Conservation (phyloP, 1,140 invertebrate genomes). For the Zaprionus ghesquierei region DNA sequence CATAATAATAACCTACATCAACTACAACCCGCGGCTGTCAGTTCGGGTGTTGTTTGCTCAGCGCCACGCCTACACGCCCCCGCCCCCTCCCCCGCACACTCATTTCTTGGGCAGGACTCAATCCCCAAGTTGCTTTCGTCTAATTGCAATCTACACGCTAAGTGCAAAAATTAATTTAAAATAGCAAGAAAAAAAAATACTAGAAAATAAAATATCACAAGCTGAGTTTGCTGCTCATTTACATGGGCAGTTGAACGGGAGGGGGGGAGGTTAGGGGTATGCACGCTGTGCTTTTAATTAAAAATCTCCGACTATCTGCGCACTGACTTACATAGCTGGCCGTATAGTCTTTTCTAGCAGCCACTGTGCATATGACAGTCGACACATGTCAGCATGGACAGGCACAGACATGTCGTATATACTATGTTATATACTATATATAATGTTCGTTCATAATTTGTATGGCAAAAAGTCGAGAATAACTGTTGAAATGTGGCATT, state of each 20-base stretch:
- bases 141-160: slow-evolving; percentile 72
- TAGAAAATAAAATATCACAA: slow-evolving; percentile 15
- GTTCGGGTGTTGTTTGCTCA: slow-evolving; percentile 14
- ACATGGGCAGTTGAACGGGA: slow-evolving; percentile 25
- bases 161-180: slow-evolving; percentile 77
- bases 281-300: slow-evolving; percentile 75
- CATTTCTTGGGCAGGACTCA: slow-evolving; percentile 17
- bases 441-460: not conserved
- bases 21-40: slow-evolving; percentile 32
- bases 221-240: slow-evolving; percentile 51
- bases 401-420: not conserved
- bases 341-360: slow-evolving; percentile 11
- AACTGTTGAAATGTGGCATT: not conserved
- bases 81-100: not conserved
- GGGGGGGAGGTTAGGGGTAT: not conserved
- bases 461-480: not conserved
- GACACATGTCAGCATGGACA: slow-evolving; percentile 50
- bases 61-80: slow-evolving; percentile 7
- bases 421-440: not conserved
- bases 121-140: slow-evolving; percentile 41
- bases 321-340: not conserved
- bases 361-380: slow-evolving; percentile 17
- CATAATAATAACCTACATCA: slow-evolving; percentile 59
- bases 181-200: slow-evolving; percentile 31
- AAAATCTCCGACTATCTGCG: slow-evolving; percentile 43